Evolutionary conservation across 2,888 invertebrate species (phyloP), one percentile per base, ranked within the genome.

Genomic region (Trichacis sp.): DNA sequence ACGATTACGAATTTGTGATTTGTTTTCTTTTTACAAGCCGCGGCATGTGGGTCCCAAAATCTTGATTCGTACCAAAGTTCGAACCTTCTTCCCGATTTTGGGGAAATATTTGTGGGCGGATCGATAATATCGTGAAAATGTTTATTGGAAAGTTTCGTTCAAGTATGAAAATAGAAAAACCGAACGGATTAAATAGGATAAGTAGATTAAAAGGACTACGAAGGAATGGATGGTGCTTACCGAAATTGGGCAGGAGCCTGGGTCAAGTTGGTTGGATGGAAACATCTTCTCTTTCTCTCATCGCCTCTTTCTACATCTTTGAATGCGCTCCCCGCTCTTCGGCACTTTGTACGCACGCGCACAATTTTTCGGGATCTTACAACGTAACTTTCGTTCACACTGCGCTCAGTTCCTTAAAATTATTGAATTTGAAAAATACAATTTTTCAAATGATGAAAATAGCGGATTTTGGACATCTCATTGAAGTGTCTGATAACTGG

Each of bases 191-290:
- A 74, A 79, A 77, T 72, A 75, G 82, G 81, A 81, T 77, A 77
- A 81, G 82, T 83, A 82, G 80, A 79, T 84, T 82, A 83, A 69
- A 83, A 79, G 84, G 84, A 84, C 78, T 82, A 83, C 79, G 77
- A 79, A 83, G 84, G 84, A 84, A 73, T 72, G 83, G 84, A 81
- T 83, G 80, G 84, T 83, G 84, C 84, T 84, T 84, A 84, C 83
- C 84, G 77, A 81, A 83, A 77, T 82, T 77, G 82, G 84, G 79
- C 83, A 82, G 84, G 84, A 83, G 78, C 83, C 77, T 82, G 81
- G 84, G 80, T 83, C 83, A 83, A 84, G 83, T 68, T 70, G 68
- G 70, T 69, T 72, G 68, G 68, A 75, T 75, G 70, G 75, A 81
- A 79, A 82, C 81, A 82, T 81, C 81, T 81, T 80, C 73, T 75